These are phyloP conservation scores for Synanthedon tipuliformis DNA, from an alignment of 2,888 invertebrate species.

Conservation along the genomic window DNA sequence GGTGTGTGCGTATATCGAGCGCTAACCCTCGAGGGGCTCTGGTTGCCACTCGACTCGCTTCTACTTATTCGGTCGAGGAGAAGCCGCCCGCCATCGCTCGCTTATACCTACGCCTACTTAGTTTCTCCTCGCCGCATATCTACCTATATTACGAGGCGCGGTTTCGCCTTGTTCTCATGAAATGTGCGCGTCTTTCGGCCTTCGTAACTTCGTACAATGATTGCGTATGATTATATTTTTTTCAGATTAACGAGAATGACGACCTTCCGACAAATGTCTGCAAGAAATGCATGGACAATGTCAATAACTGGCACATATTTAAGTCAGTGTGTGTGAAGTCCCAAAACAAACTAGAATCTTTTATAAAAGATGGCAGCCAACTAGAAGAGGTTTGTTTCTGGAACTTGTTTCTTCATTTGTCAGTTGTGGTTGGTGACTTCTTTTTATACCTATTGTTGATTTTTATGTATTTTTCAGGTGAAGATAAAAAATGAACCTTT, in stretches of 20 bases:
- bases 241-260: conserved; percentile 74
- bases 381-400: conserved; percentile 57
- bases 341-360: conserved; percentile 73
- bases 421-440: conserved; percentile 20
- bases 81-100: conserved; percentile 51
- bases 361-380: conserved; percentile 67
- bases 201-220: conserved; percentile 32
- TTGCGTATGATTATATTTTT: conserved; percentile 54
- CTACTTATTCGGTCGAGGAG: conserved; percentile 68
- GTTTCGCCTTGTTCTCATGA: conserved; percentile 61
- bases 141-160: conserved; percentile 54
- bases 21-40: conserved; percentile 68
- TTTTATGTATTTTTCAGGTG: conserved; percentile 55
- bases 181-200: conserved; percentile 53
- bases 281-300: conserved; percentile 71
- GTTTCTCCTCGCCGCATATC: conserved; percentile 61
- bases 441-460: background rate
- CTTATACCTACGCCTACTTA: conserved; percentile 62
- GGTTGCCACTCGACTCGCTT: conserved; percentile 66
- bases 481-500: conserved; percentile 71
- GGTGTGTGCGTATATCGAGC: conserved; percentile 65
- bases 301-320: conserved; percentile 76
- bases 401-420: conserved; percentile 43
- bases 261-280: conserved; percentile 76
- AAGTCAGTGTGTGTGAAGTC: conserved; percentile 74